phyloP scores from a whole-genome alignment of 2,113 vertebrate species.

The Pseudolaguvia tuberculata region DNA sequence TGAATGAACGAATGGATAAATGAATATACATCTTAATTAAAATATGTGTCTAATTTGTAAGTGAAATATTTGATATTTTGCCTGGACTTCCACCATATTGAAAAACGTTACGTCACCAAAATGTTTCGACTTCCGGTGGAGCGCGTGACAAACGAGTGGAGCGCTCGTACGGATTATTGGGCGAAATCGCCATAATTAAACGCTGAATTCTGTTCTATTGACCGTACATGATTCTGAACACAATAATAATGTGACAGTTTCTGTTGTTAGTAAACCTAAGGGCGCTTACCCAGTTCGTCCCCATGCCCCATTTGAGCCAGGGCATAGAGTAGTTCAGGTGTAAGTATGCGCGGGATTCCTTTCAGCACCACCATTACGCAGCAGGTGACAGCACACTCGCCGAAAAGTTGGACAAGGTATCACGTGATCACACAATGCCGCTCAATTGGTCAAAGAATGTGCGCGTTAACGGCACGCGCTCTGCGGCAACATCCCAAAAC shows the following conservation, averaged over 20 bases:
- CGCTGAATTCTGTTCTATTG: not conserved
- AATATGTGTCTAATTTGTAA: too few relatives aligned
- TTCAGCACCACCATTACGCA: conserved; percentile 64
- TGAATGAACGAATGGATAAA: too few relatives aligned
- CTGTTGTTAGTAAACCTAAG: not conserved
- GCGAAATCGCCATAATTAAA: too few relatives aligned
- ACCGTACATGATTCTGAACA: not conserved
- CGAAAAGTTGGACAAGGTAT: not conserved
- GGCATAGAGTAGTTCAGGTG: conserved; percentile 66
- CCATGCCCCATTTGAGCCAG: conserved; percentile 74
- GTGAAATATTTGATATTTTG: too few relatives aligned
- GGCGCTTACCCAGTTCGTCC: conserved; percentile 67
- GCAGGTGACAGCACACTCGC: conserved; percentile 9
- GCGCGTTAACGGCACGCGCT: conserved; percentile 5
- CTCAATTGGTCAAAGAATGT: conserved; percentile 24
- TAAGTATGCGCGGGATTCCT: conserved; percentile 66
- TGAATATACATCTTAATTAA: too few relatives aligned
- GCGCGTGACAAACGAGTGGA: too few relatives aligned
- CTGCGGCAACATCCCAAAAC: conserved; percentile 44
- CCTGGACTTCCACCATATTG: not conserved
- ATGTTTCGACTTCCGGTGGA: not conserved
- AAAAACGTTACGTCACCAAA: not conserved
- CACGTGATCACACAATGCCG: conserved; percentile 10
- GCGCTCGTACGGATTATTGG: not conserved
- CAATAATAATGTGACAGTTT: not conserved